Base-by-base conservation (phyloP, 2,797 vertebrate genomes). In the Atherinosoma microstoma region DNA sequence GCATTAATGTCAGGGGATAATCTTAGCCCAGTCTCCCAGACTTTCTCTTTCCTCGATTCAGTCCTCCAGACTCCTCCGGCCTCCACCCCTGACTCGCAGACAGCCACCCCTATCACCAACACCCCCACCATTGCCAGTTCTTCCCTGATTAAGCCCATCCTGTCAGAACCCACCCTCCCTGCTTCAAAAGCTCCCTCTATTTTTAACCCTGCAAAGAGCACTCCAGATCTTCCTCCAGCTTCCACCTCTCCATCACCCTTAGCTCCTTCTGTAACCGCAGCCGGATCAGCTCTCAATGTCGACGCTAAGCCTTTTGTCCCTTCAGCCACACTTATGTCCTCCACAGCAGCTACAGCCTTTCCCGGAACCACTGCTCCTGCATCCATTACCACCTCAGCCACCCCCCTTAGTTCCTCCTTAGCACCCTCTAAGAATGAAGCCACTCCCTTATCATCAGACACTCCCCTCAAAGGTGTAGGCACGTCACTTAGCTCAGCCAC, bases 41-140 rank as follows among this genome's bases (percentile, higher is more conserved):
- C 92, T 36, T 93, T 95, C 80, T 93, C 92, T 60, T 95, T 93
- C 63, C 85, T 94, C 5, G 93, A 94, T 85, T 94, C 93, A 22
- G 87, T 93, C 68, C 92, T 94, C 8, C 93, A 94, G 88, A 93
- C 90, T 62, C 85, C 93, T 57, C 91, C 89, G 18, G 89, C 84
- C 59, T 84, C 80, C 64, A 89, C 92, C n/a, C 89, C 90, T 13
- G 87, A 87, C 64, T 88, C 89, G 34, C 88, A 91, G 82, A 87
- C 80, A 67, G 67, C 85, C 67, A 89, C 86, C 67, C 86, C 90
- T 1, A 45, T 88, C 69, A 89, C 82, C 66, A 87, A 83, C 83
- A 90, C 87, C 36, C 87, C 87, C 2, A 67, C 80, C 29, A 72
- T 83, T 29, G 74, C 73, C 36, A 62, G 83, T 7, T 63, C 71